These are phyloP conservation scores for Crocuta crocuta DNA, from an alignment of 2,113 vertebrate genomes.

Conservation along the genomic window DNA sequence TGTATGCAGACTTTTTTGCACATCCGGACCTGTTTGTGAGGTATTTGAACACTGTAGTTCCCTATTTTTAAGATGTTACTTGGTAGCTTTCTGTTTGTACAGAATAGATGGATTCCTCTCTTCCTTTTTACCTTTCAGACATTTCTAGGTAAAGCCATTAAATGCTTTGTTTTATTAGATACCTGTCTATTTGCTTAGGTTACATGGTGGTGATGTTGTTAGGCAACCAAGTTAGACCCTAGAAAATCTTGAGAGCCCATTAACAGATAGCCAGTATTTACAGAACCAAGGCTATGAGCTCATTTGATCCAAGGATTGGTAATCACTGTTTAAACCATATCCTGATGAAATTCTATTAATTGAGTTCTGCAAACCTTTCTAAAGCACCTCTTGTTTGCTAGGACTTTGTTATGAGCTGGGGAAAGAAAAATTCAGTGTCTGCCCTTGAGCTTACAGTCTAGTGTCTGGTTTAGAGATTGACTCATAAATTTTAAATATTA, in stretches of 20 bases:
- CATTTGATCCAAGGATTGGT: neutral
- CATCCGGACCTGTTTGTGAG: conserved; percentile 98
- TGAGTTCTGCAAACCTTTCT: neutral
- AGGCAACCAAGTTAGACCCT: neutral
- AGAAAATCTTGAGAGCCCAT: neutral
- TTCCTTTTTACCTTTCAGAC: neutral
- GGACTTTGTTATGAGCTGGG: neutral
- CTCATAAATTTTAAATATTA: conserved; percentile 1
- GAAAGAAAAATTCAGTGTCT: neutral
- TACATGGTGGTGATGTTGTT: neutral
- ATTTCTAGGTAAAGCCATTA: neutral
- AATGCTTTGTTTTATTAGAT: neutral
- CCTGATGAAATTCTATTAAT: neutral
- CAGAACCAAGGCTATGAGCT: neutral
- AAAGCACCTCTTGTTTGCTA: neutral
- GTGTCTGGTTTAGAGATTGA: neutral
- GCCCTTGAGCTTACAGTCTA: neutral
- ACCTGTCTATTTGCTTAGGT: neutral
- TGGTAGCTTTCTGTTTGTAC: neutral
- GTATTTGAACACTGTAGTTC: conserved; percentile 84
- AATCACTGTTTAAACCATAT: neutral
- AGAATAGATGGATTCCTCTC: neutral
- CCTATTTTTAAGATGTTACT: neutral
- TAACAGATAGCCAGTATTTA: neutral
- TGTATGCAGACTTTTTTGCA: conserved; percentile 99